A percentile compares a stretch with the other conserved stretches of the same genome.
Conservation (phyloP, 1,140 invertebrate genomes). For the Solen grandis region DNA sequence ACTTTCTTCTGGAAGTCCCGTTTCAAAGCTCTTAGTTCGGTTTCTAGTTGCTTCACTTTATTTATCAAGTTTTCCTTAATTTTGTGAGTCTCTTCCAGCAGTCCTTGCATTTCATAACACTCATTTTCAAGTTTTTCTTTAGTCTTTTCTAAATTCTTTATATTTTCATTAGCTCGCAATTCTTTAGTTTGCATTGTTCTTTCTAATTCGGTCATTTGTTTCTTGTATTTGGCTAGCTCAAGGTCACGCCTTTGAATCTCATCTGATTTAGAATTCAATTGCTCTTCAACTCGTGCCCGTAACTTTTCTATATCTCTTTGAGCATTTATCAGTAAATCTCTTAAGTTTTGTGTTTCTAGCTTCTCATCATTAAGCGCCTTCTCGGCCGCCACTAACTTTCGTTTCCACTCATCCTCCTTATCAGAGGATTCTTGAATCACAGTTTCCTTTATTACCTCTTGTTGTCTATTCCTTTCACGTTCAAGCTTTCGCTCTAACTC, state of each 20-base stretch:
- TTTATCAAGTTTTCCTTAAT: conserved; percentile 64
- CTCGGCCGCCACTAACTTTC: conserved; percentile 63
- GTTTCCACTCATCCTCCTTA: conserved; percentile 68
- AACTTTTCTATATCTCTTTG: conserved; percentile 77
- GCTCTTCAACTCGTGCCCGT: conserved; percentile 67
- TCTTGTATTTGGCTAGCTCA: conserved; percentile 69
- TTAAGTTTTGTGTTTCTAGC: conserved; percentile 73
- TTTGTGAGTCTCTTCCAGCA: conserved; percentile 72
- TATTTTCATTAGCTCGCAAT: conserved; percentile 62
- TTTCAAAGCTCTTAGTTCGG: conserved; percentile 69
- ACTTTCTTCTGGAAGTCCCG: conserved; percentile 71
- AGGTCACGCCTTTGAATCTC: conserved; percentile 68
- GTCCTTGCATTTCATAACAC: conserved; percentile 67
- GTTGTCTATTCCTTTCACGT: conserved; percentile 58
- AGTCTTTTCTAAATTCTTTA: conserved; percentile 66
- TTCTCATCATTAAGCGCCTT: conserved; percentile 72
- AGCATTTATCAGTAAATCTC: conserved; percentile 77
- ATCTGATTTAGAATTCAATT: conserved; percentile 66
- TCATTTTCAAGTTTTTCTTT: conserved; percentile 71
- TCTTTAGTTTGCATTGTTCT: conserved; percentile 62
- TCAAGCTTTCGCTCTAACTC: conserved; percentile 63
- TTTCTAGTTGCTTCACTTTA: conserved; percentile 72
- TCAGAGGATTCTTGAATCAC: conserved; percentile 59
- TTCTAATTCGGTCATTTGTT: conserved; percentile 65
- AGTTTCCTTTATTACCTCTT: conserved; percentile 56